These are phyloP conservation scores for Takifugu ocellatus DNA, from an alignment of 2,797 vertebrate species.

Conservation along the genomic window DNA sequence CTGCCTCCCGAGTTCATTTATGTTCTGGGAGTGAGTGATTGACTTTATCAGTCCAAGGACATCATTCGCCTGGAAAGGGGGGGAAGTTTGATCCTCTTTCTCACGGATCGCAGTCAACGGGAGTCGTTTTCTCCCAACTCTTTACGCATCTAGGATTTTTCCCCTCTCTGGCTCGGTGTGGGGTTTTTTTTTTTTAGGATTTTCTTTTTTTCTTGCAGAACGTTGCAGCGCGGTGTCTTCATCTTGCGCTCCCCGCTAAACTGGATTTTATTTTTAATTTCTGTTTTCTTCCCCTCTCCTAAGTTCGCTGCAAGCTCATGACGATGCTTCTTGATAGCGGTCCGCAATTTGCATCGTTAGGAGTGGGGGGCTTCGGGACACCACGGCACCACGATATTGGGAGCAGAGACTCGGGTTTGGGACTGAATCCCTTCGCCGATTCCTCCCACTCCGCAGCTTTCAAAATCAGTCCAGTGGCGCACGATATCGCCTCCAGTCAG, in stretches of 20 bases:
- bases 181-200: conserved; percentile 36
- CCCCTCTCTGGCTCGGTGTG: conserved; percentile 58
- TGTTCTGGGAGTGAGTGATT: conserved; percentile 94
- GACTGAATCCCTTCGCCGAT: conserved; percentile 90
- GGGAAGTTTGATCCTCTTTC: conserved; percentile 85
- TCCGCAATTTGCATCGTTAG: conserved; percentile 94
- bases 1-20: conserved; percentile 92
- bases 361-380: conserved; percentile 91
- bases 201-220: conserved; percentile 9
- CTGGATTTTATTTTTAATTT: conserved; percentile 76
- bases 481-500: conserved; percentile 91
- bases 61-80: conserved; percentile 88
- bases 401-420: conserved; percentile 87
- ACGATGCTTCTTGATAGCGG: conserved; percentile 98
- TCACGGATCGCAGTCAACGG: conserved; percentile 80
- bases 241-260: conserved; percentile 68
- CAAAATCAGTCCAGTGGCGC: conserved; percentile 92
- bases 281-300: conserved; percentile 58
- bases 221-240: conserved; percentile 57
- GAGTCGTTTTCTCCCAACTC: conserved; percentile 75
- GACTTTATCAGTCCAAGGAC: conserved; percentile 98
- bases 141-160: conserved; percentile 67
- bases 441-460: conserved; percentile 90
- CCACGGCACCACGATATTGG: conserved; percentile 90
- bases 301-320: conserved; percentile 77